phyloP scores from a whole-genome alignment of 2,888 invertebrate genomes.

The Heliconius ismenius region DNA sequence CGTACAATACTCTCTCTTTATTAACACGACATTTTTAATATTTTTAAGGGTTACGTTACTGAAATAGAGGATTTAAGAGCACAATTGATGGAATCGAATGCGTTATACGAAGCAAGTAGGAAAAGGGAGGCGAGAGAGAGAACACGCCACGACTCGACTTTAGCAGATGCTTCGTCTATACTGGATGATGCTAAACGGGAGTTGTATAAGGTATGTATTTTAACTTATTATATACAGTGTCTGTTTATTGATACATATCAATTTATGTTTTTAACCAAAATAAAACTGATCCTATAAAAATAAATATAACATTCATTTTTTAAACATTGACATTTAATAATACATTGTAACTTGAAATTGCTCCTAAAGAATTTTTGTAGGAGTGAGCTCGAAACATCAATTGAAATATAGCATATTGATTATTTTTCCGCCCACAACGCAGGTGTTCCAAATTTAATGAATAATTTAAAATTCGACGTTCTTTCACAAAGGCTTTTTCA shows the following conservation, averaged over 20 bases:
- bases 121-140: constrained; percentile 60
- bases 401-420: constrained; percentile 22
- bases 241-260: too few species aligned
- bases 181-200: constrained; percentile 91
- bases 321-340: background rate
- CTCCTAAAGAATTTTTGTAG: background rate
- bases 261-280: too few species aligned
- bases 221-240: too few species aligned
- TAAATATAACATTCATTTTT: background rate
- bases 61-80: constrained; percentile 96
- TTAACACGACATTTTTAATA: background rate
- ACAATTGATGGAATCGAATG: constrained; percentile 91
- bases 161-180: constrained; percentile 65
- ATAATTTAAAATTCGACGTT: constrained; percentile 15
- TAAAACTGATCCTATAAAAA: background rate
- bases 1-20: background rate
- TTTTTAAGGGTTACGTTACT: constrained; percentile 87
- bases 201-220: constrained; percentile 82
- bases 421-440: constrained; percentile 12
- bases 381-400: background rate
- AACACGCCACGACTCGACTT: constrained; percentile 64
- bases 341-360: background rate
- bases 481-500: constrained; percentile 2
- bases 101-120: constrained; percentile 68
- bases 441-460: constrained; percentile 16